Evolutionary conservation across 1,140 invertebrate genomes (phyloP), one percentile per base, ranked within the genome.

Genomic region (Psix sp.): DNA sequence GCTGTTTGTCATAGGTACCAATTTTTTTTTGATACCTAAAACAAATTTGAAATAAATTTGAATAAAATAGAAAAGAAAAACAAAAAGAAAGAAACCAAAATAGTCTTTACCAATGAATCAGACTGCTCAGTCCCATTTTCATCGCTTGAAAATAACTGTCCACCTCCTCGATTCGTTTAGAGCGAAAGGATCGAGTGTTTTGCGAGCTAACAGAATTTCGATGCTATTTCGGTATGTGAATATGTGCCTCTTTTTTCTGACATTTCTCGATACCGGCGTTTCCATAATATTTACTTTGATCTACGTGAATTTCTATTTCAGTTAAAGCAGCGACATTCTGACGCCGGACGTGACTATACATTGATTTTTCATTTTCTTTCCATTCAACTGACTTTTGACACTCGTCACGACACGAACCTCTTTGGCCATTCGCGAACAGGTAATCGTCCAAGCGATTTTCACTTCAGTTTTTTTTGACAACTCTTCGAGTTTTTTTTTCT

Each of bases 1-100:
- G 91, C 83, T 97, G 95, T 82, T 97, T 98, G 86, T 98, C 96
- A 88, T 98, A 98, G 17, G 94, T 94, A 78, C 96, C 96, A 84
- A 98, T 98, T 90, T 97, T 94, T 82, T 94, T 94, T 83, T 96
- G 94, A 88, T 96, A 96, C 93, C 94, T 94, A 66, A 76, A 71
- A 56, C 39, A 57, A 49, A 26, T 52, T 79, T 15, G 40, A 60
- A 38, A 43, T 38, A 56, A 48, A 20, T 20, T 38, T 10, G 2
- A 17, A 10, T 62, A 24, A 0, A 35, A 36, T 35, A 45, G 43
- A 38, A 36, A 14, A 6, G 40, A 13, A 59, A 43, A 16, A 16
- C 11, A 39, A 39, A 48, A n/a, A 49, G 31, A 40, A 48, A 16
- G 14, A 21, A 40, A n/a, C 7, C 10, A 49, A 56, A 59, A 21